Evolutionary conservation across 2,113 vertebrate species (phyloP), one percentile per base, ranked within the genome.

Genomic region (Dromaius novaehollandiae): DNA sequence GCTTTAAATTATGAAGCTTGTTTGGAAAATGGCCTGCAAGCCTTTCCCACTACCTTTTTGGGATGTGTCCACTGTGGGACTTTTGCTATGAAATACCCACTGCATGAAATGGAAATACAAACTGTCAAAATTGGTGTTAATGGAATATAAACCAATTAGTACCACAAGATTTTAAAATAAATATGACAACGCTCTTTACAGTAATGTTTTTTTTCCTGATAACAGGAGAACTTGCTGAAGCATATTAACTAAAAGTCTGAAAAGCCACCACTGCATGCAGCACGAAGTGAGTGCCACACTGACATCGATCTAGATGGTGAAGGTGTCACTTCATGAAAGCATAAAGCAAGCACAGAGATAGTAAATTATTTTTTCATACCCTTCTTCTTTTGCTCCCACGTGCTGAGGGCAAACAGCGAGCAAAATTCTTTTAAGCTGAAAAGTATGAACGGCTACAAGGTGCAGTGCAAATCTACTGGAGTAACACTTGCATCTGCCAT

Each of bases 161-260:
- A 65, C 81, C 56, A 48, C 12, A 71, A 68, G n/a, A 56, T 65
- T 90, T 86, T 89, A 69, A 96, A 96, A 96, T 92, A 91, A 97
- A 96, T 38, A 66, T 55, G 58, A 89, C 44, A 77, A 51, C 70
- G 87, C 56, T 90, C 89, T 51, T 83, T 74, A 80, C 58, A 80
- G 34, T 77, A 53, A 34, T 34, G 20, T 8, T 42, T 94, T 46
- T 70, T 95, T 89, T 96, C 53, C 87, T 90, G 87, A 5, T 70
- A 95, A 71, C 53, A 92, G 83, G 63, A 93, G 32, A 76, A 82
- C 11, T 93, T 91, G 13, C 18, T 92, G 46, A 94, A 91, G 40
- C 26, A 79, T 69, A 34, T 73, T 71, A 36, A 56, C 10, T 82
- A 65, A 84, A 95, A 38, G 2, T 7, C 10, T 3, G 25, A 30